Evolutionary conservation across 23 tunicate species (phyloP).

Genomic region (Phallusia fumigata): DNA sequence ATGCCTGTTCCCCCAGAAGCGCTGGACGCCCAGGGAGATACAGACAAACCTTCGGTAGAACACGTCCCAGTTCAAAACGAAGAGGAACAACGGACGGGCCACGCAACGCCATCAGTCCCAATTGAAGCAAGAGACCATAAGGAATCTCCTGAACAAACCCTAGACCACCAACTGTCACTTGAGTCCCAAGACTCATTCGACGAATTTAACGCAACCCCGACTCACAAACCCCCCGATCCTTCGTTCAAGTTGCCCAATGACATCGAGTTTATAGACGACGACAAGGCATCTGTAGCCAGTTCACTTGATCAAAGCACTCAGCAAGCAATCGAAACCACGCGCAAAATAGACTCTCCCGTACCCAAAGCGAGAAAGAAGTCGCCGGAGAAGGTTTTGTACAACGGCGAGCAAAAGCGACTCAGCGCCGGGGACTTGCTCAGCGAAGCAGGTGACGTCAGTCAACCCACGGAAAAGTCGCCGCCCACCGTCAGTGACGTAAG

Average conservation of each 20-base stretch:
- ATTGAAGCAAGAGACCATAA: not conserved
- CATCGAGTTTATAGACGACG: not conserved
- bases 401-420: not conserved
- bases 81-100: not conserved
- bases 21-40: no score
- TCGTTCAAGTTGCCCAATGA: not conserved
- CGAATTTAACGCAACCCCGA: not conserved
- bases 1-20: no score
- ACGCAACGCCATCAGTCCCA: not conserved
- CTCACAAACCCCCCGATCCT: not conserved
- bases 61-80: no score
- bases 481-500: not conserved
- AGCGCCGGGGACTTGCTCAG: not conserved
- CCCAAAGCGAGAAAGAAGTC: not conserved
- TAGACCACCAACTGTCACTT: not conserved
- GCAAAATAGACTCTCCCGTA: no score
- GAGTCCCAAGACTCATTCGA: not conserved
- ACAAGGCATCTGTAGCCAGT: not conserved
- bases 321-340: not conserved
- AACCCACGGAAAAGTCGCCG: no score
- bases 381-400: not conserved
- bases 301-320: not conserved
- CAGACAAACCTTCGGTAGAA: no score
- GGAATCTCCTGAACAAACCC: not conserved
- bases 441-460: no score